phyloP scores from a whole-genome alignment of 2,113 vertebrate genomes.

The Pteropus alecto region DNA sequence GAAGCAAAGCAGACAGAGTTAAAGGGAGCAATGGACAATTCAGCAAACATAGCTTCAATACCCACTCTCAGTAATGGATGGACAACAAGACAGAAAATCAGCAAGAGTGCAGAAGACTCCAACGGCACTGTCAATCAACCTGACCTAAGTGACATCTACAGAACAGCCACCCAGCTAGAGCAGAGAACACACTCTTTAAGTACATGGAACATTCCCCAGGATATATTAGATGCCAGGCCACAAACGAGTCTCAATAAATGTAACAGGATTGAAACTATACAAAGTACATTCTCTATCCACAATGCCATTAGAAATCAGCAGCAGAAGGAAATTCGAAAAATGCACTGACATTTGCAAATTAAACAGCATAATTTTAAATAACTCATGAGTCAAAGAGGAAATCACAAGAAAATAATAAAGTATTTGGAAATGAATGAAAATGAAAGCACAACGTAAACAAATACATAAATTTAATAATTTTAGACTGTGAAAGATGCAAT shows the following conservation, averaged over 20 bases:
- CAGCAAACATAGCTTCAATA: background rate
- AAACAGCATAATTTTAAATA: background rate
- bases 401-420: background rate
- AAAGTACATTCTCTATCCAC: background rate
- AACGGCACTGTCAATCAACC: background rate
- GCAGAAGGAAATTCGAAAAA: background rate
- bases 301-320: background rate
- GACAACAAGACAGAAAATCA: background rate
- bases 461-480: background rate
- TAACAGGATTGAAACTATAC: background rate
- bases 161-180: background rate
- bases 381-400: background rate
- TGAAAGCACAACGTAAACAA: background rate
- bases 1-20: background rate
- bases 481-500: background rate
- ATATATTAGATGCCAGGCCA: background rate
- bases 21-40: background rate
- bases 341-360: background rate
- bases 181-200: background rate
- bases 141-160: background rate
- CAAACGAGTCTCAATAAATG: background rate
- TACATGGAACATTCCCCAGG: background rate
- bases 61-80: background rate
- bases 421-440: background rate
- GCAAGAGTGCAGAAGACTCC: background rate